Evolutionary conservation across 2,888 invertebrate genomes (phyloP).

Genomic region (Pachydiplax longipennis): DNA sequence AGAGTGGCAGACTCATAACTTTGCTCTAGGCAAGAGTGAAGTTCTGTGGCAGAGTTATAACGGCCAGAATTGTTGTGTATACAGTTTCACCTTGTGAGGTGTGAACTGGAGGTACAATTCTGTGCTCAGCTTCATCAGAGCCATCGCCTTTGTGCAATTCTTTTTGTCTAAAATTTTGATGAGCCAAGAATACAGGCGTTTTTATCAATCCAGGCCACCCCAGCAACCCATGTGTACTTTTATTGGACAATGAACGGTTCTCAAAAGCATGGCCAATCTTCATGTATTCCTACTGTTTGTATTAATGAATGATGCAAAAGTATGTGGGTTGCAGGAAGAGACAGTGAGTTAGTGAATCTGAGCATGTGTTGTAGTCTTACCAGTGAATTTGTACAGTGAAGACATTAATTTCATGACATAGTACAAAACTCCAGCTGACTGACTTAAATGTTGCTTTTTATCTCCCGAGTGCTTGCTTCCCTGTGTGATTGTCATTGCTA

Average conservation of each 20-base stretch:
- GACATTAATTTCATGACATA: conserved; percentile 60
- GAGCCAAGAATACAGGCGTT: conserved; percentile 44
- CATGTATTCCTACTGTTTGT: conserved; percentile 41
- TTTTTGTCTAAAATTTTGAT: conserved; percentile 47
- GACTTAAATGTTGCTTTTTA: conserved; percentile 50
- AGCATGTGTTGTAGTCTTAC: conserved; percentile 49
- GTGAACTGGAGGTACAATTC: conserved; percentile 32
- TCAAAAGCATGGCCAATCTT: conserved; percentile 39
- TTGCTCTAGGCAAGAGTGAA: background rate
- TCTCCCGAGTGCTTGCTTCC: conserved; percentile 45
- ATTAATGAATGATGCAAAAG: conserved; percentile 49
- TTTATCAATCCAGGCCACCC: conserved; percentile 43
- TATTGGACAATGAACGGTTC: conserved; percentile 39
- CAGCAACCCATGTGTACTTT: conserved; percentile 40
- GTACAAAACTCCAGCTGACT: conserved; percentile 60
- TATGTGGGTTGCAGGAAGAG: conserved; percentile 45
- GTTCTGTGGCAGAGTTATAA: conserved; percentile 11
- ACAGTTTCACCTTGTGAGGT: conserved; percentile 15
- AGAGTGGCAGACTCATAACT: conserved; percentile 21
- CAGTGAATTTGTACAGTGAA: conserved; percentile 47
- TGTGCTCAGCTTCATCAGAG: conserved; percentile 39
- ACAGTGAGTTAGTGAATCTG: conserved; percentile 46
- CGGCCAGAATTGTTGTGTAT: conserved; percentile 26
- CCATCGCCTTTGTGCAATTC: conserved; percentile 37
- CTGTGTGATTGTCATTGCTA: conserved; percentile 43